Evolutionary conservation across 1,140 invertebrate genomes (phyloP).

Genomic region (Oreohelix idahoensis): DNA sequence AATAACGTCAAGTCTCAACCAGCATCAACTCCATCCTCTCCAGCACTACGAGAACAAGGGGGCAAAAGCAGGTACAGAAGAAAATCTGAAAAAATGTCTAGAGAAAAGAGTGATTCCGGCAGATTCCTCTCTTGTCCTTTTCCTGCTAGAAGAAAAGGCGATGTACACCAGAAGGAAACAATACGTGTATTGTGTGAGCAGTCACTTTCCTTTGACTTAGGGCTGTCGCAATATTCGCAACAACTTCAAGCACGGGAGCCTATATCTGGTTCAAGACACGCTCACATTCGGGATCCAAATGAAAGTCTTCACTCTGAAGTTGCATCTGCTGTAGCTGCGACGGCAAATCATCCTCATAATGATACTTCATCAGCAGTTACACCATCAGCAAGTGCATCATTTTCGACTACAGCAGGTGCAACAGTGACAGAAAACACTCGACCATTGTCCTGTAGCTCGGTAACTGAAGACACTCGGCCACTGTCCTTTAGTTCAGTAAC

Average conservation of each 20-base stretch:
- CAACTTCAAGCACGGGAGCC: neutral
- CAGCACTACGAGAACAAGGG: neutral
- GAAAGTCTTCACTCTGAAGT: no score
- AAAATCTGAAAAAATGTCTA: neutral
- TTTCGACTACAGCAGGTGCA: no score
- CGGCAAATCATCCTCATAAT: no score
- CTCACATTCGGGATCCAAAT: neutral
- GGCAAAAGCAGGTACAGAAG: neutral
- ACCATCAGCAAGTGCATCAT: no score
- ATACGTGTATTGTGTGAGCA: constrained; percentile 67
- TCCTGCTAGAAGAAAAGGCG: constrained; percentile 42
- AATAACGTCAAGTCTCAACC: no score
- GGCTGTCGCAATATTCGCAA: constrained; percentile 53
- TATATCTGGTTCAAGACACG: neutral
- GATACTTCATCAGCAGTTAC: no score
- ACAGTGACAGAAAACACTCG: no score
- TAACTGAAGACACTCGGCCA: no score
- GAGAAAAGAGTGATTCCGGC: neutral
- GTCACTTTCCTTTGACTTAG: constrained; percentile 66
- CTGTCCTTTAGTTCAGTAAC: no score
- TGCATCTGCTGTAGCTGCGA: no score
- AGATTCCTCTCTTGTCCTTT: constrained; percentile 37
- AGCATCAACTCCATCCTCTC: constrained; percentile 22
- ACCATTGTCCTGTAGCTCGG: no score
- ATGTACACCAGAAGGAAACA: constrained; percentile 60